Conservation (phyloP, 2,888 invertebrate genomes). For the Drosophila mayaguana region DNA sequence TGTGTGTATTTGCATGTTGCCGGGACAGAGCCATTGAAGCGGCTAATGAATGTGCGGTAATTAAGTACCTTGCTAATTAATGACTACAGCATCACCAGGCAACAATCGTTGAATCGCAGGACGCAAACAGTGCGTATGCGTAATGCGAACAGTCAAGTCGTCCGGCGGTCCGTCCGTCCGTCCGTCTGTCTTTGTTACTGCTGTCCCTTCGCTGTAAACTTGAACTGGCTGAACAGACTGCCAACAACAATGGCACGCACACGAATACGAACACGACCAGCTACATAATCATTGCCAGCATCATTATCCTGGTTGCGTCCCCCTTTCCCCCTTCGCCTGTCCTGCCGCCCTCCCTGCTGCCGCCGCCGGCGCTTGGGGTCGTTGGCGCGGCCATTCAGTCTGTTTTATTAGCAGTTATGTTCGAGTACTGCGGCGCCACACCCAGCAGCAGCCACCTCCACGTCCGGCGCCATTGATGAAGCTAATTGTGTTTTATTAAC, state of each 20-base stretch:
- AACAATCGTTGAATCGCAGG: slow-evolving; percentile 62
- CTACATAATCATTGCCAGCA: slow-evolving; percentile 58
- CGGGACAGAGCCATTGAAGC: slow-evolving; percentile 71
- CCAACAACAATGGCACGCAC: slow-evolving; percentile 33
- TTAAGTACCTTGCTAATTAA: slow-evolving; percentile 85
- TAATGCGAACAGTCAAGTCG: slow-evolving; percentile 40
- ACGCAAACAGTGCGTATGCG: slow-evolving; percentile 72
- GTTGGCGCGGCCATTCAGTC: slow-evolving; percentile 73
- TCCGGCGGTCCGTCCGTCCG: background rate
- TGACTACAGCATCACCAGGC: slow-evolving; percentile 72
- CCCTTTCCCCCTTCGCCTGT: background rate
- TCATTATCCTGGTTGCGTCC: slow-evolving; percentile 64
- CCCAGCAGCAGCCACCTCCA: slow-evolving; percentile 29
- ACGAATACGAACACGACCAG: slow-evolving; percentile 22
- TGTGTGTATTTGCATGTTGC: background rate
- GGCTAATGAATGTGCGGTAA: slow-evolving; percentile 84
- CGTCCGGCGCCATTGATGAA: slow-evolving; percentile 80
- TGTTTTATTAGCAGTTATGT: slow-evolving; percentile 81
- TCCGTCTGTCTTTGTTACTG: slow-evolving; percentile 4
- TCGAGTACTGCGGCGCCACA: slow-evolving; percentile 52
- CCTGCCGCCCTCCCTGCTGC: slow-evolving; percentile 19
- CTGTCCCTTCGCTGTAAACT: slow-evolving; percentile 60
- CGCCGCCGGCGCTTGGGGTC: slow-evolving; percentile 54
- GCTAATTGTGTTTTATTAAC: slow-evolving; percentile 85
- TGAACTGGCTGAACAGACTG: slow-evolving; percentile 56